A percentile compares a stretch with the other conserved stretches of the same genome.
These are phyloP conservation scores for Procapra przewalskii DNA, from an alignment of 2,113 vertebrate species.

Conservation along the genomic window DNA sequence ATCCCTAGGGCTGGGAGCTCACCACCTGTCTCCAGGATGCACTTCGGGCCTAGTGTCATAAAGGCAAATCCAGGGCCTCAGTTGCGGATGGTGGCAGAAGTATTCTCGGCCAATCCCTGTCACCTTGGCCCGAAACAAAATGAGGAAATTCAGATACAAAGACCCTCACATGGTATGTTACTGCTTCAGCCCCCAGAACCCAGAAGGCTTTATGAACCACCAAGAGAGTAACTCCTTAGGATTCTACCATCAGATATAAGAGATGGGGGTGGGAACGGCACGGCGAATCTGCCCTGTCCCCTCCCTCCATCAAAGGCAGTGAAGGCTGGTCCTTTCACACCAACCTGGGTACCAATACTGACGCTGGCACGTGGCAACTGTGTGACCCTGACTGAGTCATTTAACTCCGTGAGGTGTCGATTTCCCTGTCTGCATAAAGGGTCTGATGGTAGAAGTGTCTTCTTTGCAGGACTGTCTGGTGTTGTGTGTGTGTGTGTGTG, in stretches of 20 bases:
- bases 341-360: not conserved
- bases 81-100: not conserved
- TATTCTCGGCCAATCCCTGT: not conserved
- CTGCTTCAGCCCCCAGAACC: not conserved
- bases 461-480: not conserved
- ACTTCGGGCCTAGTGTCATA: not conserved
- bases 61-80: not conserved
- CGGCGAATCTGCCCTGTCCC: accelerated
- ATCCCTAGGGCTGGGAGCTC: slow-evolving; percentile 10
- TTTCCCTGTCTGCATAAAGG: not conserved
- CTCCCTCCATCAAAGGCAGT: not conserved
- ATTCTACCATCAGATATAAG: not conserved
- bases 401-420: not conserved
- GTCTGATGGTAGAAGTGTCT: not conserved
- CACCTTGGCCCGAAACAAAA: not conserved
- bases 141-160: not conserved
- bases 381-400: not conserved
- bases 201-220: not conserved
- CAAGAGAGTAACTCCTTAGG: not conserved
- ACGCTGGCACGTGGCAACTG: not conserved
- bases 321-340: not conserved
- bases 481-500: not conserved
- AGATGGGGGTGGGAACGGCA: not conserved
- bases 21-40: slow-evolving; percentile 34
- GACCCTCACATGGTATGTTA: not conserved